Conservation (phyloP, 2,797 vertebrate genomes). For the Pseudochromis fuscus region DNA sequence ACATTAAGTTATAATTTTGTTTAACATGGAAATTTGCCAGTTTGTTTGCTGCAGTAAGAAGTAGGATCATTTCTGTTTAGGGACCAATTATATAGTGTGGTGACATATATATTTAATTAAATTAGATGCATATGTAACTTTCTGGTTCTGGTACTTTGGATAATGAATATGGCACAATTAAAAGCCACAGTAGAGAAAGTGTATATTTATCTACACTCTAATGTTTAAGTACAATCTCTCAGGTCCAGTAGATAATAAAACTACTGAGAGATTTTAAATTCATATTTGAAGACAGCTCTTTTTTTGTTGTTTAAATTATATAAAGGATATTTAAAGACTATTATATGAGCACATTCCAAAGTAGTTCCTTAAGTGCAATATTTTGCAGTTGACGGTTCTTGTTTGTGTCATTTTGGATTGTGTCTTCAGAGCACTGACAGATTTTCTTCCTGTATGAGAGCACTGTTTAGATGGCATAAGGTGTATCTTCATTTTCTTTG, state of each 20-base stretch:
- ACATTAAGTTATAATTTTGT: slow-evolving; percentile 50
- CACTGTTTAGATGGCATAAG: slow-evolving; percentile 83
- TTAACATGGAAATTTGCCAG: slow-evolving; percentile 38
- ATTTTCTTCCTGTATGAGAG: slow-evolving; percentile 75
- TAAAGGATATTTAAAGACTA: slow-evolving; percentile 75
- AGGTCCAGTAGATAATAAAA: slow-evolving; percentile 69
- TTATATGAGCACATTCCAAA: slow-evolving; percentile 77
- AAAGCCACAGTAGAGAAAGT: slow-evolving; percentile 58
- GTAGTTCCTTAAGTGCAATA: slow-evolving; percentile 86
- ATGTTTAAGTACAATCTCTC: slow-evolving; percentile 70
- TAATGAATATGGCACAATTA: slow-evolving; percentile 45
- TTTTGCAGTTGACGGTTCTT: slow-evolving; percentile 83
- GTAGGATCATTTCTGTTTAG: slow-evolving; percentile 58
- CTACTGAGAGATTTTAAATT: slow-evolving; percentile 57
- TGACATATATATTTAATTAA: slow-evolving; percentile 56
- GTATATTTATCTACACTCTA: slow-evolving; percentile 62
- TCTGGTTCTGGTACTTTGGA: slow-evolving; percentile 52
- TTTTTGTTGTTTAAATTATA: slow-evolving; percentile 61
- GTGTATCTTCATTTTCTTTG: slow-evolving; percentile 81
- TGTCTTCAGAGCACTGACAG: slow-evolving; percentile 83
- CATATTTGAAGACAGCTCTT: slow-evolving; percentile 78
- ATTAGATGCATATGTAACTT: slow-evolving; percentile 45
- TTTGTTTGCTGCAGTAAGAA: slow-evolving; percentile 40
- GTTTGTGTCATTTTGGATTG: slow-evolving; percentile 67
- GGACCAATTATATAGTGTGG: slow-evolving; percentile 77